Percentiles rank a stretch among this genome's conserved stretches.
Conservation (phyloP, 2,797 vertebrate species). For the Kryptolebias ocellatus region DNA sequence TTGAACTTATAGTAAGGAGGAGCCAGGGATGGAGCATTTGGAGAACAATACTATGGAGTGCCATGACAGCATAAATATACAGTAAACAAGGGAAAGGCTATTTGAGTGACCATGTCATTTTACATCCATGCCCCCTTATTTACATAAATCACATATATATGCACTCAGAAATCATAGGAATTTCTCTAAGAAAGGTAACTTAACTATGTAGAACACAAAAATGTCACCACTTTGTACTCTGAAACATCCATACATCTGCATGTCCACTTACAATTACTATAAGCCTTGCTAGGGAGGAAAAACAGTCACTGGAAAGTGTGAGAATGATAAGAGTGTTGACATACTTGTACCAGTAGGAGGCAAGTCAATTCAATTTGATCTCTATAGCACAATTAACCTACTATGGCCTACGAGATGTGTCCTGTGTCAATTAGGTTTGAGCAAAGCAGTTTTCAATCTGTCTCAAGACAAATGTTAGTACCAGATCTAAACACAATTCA, state of each 20-base stretch:
- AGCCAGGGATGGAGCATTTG: slow-evolving; percentile 9
- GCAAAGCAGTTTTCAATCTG: too few species aligned
- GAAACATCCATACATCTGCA: background rate
- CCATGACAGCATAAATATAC: slow-evolving; percentile 31
- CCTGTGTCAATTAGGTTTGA: too few species aligned
- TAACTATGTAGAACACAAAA: too few species aligned
- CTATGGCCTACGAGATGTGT: too few species aligned
- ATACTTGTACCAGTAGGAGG: slow-evolving; percentile 15
- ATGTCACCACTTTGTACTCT: background rate
- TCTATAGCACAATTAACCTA: background rate
- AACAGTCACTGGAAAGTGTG: slow-evolving; percentile 9
- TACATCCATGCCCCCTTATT: background rate
- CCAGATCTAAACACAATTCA: too few species aligned
- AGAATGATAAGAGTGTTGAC: slow-evolving; percentile 28
- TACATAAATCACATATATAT: background rate
- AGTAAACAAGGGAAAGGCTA: slow-evolving; percentile 2
- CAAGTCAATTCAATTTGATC: slow-evolving; percentile 18
- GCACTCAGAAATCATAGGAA: background rate
- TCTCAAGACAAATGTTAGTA: too few species aligned
- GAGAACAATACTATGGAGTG: slow-evolving; percentile 25
- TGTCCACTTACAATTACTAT: slow-evolving; percentile 12
- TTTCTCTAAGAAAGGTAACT: background rate
- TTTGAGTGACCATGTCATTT: slow-evolving; percentile 15
- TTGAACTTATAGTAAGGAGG: slow-evolving; percentile 37
- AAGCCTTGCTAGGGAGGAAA: slow-evolving; percentile 4